These are phyloP conservation scores for Apoderus coryli DNA, from an alignment of 2,888 invertebrate species.

Conservation along the genomic window DNA sequence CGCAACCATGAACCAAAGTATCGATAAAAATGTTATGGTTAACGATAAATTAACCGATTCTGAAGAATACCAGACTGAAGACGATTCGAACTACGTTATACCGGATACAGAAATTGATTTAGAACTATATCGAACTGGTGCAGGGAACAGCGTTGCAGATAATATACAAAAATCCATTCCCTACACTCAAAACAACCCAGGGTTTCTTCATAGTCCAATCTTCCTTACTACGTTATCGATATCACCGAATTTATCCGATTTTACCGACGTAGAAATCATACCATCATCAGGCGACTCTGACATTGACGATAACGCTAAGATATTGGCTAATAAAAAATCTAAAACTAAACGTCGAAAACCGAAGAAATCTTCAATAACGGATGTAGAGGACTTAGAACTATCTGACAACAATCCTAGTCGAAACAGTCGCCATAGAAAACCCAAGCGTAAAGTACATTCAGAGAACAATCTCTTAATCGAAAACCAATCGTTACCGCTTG, in stretches of 20 bases:
- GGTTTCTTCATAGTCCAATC: neutral
- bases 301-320: slow-evolving; percentile 25
- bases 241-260: slow-evolving; percentile 16
- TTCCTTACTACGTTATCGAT: slow-evolving; percentile 11
- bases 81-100: slow-evolving; percentile 17
- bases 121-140: slow-evolving; percentile 12
- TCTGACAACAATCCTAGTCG: slow-evolving; percentile 19
- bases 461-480: slow-evolving; percentile 8
- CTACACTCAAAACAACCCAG: neutral
- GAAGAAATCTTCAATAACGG: slow-evolving; percentile 21
- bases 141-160: slow-evolving; percentile 2
- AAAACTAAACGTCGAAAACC: slow-evolving; percentile 18
- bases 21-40: slow-evolving; percentile 2
- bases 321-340: slow-evolving; percentile 16
- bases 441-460: too few relatives aligned
- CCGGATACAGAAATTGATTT: slow-evolving; percentile 15
- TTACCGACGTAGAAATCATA: slow-evolving; percentile 30
- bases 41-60: slow-evolving; percentile 16
- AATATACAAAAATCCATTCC: neutral
- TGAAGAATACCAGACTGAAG: slow-evolving; percentile 22
- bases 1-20: slow-evolving; percentile 12
- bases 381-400: slow-evolving; percentile 26
- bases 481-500: slow-evolving; percentile 16
- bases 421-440: slow-evolving; percentile 5
- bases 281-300: slow-evolving; percentile 30